Conservation (phyloP, 2,888 invertebrate genomes). For the Nephrocerus scutellatus region DNA sequence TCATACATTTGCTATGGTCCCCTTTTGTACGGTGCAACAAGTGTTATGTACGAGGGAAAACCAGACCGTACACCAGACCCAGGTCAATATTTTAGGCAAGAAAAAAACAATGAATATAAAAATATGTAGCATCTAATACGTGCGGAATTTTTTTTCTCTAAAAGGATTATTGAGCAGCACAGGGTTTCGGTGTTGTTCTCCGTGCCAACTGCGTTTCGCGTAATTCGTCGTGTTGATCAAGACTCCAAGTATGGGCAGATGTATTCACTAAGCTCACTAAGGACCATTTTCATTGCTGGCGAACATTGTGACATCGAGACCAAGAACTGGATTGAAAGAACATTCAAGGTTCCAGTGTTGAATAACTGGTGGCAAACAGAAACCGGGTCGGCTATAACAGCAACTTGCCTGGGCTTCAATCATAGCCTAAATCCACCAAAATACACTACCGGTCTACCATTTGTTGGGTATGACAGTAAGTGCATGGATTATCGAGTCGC, state of each 20-base stretch:
- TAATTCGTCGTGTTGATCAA: constrained; percentile 72
- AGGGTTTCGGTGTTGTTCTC: constrained; percentile 78
- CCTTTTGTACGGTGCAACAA: constrained; percentile 68
- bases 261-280: constrained; percentile 64
- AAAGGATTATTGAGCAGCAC: constrained; percentile 79
- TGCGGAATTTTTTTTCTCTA: constrained; percentile 13
- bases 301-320: constrained; percentile 92
- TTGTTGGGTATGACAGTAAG: constrained; percentile 81
- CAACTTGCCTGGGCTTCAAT: constrained; percentile 71
- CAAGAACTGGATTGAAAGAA: constrained; percentile 65
- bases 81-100: constrained; percentile 79
- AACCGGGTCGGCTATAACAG: constrained; percentile 83
- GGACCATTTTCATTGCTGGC: constrained; percentile 76
- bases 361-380: constrained; percentile 99
- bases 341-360: constrained; percentile 67
- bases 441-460: constrained; percentile 75
- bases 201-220: constrained; percentile 84
- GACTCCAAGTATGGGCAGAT: constrained; percentile 60
- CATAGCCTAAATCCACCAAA: constrained; percentile 64
- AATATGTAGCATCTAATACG: not conserved
- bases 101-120: not conserved
- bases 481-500: constrained; percentile 11
- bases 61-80: constrained; percentile 92
- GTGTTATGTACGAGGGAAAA: constrained; percentile 84
- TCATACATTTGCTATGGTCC: constrained; percentile 93